Percentiles rank a stretch among this genome's conserved stretches.
Conservation (phyloP, 1,140 invertebrate species). For the Bacillus rossius region DNA sequence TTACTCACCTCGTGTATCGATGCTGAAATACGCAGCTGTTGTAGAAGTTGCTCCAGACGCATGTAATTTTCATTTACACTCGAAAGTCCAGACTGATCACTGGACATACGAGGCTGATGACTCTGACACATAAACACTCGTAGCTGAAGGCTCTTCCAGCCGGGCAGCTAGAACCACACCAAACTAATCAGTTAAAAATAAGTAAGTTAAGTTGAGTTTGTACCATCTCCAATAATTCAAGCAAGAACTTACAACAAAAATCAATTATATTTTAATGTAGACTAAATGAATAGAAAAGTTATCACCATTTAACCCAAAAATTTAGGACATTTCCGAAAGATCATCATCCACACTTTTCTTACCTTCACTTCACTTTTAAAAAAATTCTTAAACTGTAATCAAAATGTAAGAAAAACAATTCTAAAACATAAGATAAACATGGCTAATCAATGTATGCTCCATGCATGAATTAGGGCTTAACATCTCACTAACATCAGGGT, state of each 20-base stretch:
- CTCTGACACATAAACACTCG: constrained; percentile 77
- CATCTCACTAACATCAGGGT: no score
- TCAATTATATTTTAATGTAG: neutral
- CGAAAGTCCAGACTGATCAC: constrained; percentile 32
- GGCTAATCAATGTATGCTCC: no score
- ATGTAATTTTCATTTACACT: constrained; percentile 45
- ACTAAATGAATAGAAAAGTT: no score
- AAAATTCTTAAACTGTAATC: no score
- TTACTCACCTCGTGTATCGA: constrained; percentile 49
- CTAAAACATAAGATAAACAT: no score
- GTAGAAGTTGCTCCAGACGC: constrained; percentile 46
- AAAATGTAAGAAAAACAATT: no score
- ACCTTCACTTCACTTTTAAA: no score
- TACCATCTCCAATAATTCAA: neutral
- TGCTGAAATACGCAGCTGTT: constrained; percentile 56
- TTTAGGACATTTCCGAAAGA: no score
- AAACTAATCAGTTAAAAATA: neutral
- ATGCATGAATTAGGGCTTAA: no score
- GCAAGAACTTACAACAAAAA: neutral
- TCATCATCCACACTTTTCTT: no score
- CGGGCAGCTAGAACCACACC: constrained; percentile 41
- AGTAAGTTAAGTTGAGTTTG: neutral
- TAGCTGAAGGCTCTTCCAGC: constrained; percentile 75
- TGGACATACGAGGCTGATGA: constrained; percentile 13
- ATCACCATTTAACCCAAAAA: no score